Base-by-base conservation (phyloP, 35 echinoderm and acorn worm genomes). In the Eucidaris tribuloides region DNA sequence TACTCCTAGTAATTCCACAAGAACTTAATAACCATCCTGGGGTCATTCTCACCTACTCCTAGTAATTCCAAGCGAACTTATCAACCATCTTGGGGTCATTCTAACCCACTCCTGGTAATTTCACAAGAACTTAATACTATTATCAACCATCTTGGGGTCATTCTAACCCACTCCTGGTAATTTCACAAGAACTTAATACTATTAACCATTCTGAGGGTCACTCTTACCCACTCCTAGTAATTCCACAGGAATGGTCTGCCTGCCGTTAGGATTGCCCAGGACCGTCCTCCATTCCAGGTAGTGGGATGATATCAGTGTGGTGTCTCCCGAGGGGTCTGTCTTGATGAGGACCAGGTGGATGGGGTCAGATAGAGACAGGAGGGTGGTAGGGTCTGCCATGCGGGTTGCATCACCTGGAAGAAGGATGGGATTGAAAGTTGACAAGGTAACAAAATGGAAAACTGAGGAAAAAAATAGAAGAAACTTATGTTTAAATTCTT, bases 241-340 rank as follows among this genome's bases (percentile, higher is more conserved):
- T 79, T 99, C 91, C 5, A 91, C 71, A 28, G 96, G 77, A 28
- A 99, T 86, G 36, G 54, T 93, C 79, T 85, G 91, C 7, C 86
- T 84, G 63, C 81, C 91, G 71, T 79, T 49, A n/a, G 84, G 57
- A 9, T 82, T 81, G 41, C 81, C 64, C 20, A 99, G 71, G 32
- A 99, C 96, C 3, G 90, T 93, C 45, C 96, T 93, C 96, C 96
- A 99, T 33, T 99, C 90, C 19, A 99, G 86, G 19, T 62, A 52
- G 87, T 78, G 84, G 46, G 87, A 91, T n/a, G 93, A 90, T 2
- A 99, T 65, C 2, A 99, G 84, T 45, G 65, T 90, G 11, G 91
- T 93, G 25, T 99, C 96, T 14, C 96, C 96, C 0, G 86, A 82
- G 14, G 83, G 77, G 64, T 99, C 96, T 32, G 96, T 93, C 72